Evolutionary conservation across 2,888 invertebrate genomes (phyloP), one percentile per base, ranked within the genome.

Genomic region (Plagodis dolabraria): DNA sequence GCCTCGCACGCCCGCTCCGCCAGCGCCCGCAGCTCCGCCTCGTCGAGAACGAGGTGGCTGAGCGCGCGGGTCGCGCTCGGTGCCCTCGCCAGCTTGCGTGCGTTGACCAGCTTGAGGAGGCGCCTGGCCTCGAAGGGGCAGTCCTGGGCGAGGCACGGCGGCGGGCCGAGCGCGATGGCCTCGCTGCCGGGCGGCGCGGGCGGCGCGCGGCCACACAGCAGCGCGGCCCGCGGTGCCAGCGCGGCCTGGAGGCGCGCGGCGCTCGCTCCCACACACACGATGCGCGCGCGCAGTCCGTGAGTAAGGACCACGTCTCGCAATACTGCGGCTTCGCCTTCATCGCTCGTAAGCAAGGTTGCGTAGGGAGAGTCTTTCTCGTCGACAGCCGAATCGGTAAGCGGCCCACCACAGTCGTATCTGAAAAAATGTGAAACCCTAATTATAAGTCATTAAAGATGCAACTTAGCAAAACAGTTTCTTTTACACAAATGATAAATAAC

Each of bases 121-220:
- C 89, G 85, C 7, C 83, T 80, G 33, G 86, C 79, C 58, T 90
- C 91, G 67, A 89, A 91, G 6, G 85, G 80, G 64, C 91, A 89
- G 9, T 69, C 64, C 10, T 71, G 70, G 38, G 60, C 49, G 34
- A 52, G 55, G 63, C 89, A 89, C 1, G 87, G 83, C 47, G 89
- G 87, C 7, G 86, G 84, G 7, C 83, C 87, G 9, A 87, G 80
- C 7, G 67, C 11, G 22, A 42, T 53, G 0, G 71, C 72, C 33
- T 58, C 65, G 22, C 68, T 7, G 12, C 33, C 7, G 34, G 5
- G 44, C 22, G 48, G 65, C 33, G 60, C 65, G 33, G 63, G 54
- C 40, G 68, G 72, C 4, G 71, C 74, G 70, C 85, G 85, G 50
- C 80, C 81, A 68, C 88, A 86, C 44, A 76, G 65, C 8, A 80